Conservation (phyloP, 2,888 invertebrate genomes). For the Dryadula phaetusa region DNA sequence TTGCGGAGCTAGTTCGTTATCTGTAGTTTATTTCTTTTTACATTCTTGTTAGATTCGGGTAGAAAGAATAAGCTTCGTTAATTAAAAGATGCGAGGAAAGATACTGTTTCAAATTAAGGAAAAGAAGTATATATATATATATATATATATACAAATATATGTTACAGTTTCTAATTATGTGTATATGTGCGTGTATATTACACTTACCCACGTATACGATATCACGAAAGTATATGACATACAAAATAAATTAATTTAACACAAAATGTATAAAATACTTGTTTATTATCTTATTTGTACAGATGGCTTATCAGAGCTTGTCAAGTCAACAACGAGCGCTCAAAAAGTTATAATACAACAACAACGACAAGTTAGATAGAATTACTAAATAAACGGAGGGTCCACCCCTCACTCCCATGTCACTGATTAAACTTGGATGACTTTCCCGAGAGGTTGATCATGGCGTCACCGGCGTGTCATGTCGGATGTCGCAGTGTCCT, state of each 20-base stretch:
- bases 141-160: no score
- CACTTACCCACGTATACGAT: no score
- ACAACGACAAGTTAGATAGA: conserved; percentile 17
- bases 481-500: conserved; percentile 14
- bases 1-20: conserved; percentile 31
- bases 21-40: conserved; percentile 30
- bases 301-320: not conserved
- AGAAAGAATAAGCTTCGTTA: not conserved
- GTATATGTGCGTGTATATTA: no score
- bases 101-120: not conserved
- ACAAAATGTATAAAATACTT: no score
- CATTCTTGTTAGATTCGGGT: conserved; percentile 11
- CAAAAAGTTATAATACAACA: not conserved
- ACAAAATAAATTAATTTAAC: no score
- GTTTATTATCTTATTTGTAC: not conserved
- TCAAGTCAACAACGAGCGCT: conserved; percentile 7
- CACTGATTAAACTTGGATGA: conserved; percentile 8
- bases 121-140: not conserved
- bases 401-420: not conserved
- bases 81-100: not conserved
- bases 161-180: no score
- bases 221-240: no score
- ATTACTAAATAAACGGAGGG: conserved; percentile 11
- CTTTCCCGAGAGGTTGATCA: conserved; percentile 9
- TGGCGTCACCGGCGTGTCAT: conserved; percentile 18